phyloP scores from a whole-genome alignment of 2,888 invertebrate genomes.

The Yponomeuta sedellus region DNA sequence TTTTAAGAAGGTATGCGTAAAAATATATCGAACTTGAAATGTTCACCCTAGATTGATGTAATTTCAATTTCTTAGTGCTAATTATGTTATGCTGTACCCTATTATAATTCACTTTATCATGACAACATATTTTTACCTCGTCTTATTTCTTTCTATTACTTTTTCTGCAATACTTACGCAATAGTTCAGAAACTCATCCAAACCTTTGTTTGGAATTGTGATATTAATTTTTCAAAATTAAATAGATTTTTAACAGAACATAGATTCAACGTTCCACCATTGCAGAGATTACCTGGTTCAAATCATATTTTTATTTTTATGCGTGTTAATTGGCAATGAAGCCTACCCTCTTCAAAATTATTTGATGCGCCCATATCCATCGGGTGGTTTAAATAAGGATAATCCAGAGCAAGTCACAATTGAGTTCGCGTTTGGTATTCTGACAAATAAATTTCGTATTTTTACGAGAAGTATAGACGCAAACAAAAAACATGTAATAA shows the following conservation, averaged over 20 bases:
- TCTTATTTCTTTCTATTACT: too few relatives aligned
- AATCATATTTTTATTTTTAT: conserved; percentile 18
- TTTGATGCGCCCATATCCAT: conserved; percentile 24
- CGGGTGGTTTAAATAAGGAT: conserved; percentile 19
- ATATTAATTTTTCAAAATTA: conserved; percentile 11
- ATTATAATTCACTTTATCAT: too few relatives aligned
- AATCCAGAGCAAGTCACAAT: conserved; percentile 22
- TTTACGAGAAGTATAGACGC: conserved; percentile 16
- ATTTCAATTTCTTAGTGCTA: too few relatives aligned
- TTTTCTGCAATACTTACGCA: too few relatives aligned
- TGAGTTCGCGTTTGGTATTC: conserved; percentile 23
- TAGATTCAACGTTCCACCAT: conserved; percentile 10
- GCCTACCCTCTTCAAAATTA: conserved; percentile 25
- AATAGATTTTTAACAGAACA: conserved; percentile 1
- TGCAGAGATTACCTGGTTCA: conserved; percentile 20
- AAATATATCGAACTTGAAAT: neutral
- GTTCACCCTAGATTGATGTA: too few relatives aligned
- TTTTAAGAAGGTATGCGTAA: conserved; percentile 23
- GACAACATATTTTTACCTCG: too few relatives aligned
- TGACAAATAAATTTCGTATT: conserved; percentile 20
- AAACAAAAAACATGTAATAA: conserved; percentile 19
- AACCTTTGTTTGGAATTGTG: too few relatives aligned
- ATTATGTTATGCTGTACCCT: too few relatives aligned
- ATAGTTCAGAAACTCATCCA: too few relatives aligned
- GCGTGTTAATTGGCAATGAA: conserved; percentile 23